These are phyloP conservation scores for Zenarchopterus dispar DNA, from an alignment of 2,797 vertebrate species.

Conservation along the genomic window DNA sequence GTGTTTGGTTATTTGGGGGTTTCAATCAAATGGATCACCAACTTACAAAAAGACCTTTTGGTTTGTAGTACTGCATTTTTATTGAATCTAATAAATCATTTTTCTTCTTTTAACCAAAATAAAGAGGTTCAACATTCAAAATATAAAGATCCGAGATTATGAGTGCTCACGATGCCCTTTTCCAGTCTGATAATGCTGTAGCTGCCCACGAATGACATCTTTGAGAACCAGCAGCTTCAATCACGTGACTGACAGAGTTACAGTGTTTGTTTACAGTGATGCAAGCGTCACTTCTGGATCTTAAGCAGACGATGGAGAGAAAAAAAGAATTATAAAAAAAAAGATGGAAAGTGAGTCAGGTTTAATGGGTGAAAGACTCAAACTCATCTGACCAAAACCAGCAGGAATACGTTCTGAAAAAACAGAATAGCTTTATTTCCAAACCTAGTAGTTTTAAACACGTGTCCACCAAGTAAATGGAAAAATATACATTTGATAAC, in stretches of 20 bases:
- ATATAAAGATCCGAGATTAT: constrained; percentile 81
- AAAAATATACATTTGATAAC: constrained; percentile 80
- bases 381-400: constrained; percentile 50
- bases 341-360: constrained; percentile 14
- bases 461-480: constrained; percentile 65
- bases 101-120: constrained; percentile 83
- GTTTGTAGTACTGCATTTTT: constrained; percentile 83
- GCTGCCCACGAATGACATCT: constrained; percentile 81
- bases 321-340: constrained; percentile 39
- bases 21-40: background rate
- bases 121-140: constrained; percentile 84
- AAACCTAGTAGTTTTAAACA: constrained; percentile 54
- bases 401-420: constrained; percentile 72
- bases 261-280: constrained; percentile 47
- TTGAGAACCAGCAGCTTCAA: constrained; percentile 76
- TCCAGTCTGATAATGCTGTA: constrained; percentile 64
- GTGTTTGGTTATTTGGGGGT: constrained; percentile 6
- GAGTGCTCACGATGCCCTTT: constrained; percentile 49
- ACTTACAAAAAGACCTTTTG: constrained; percentile 31
- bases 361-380: constrained; percentile 51
- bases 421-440: constrained; percentile 36
- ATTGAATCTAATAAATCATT: constrained; percentile 83
- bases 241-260: constrained; percentile 65
- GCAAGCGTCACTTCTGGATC: constrained; percentile 25
- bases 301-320: constrained; percentile 45